Evolutionary conservation across 2,113 vertebrate species (phyloP).

Genomic region (Gymnocephalus cernua): DNA sequence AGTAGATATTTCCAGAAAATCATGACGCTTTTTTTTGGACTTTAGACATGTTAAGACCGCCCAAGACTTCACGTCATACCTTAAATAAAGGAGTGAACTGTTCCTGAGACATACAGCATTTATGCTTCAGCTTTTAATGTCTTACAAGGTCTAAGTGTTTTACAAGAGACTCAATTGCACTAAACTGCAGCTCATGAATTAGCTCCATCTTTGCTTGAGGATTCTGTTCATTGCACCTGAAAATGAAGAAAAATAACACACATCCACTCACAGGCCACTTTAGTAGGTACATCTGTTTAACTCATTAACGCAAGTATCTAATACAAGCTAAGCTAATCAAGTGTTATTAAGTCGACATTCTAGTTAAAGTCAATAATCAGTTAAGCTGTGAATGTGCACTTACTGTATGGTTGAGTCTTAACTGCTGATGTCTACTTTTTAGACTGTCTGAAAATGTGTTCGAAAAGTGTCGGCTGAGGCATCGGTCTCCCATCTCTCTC

Average conservation of each 20-base stretch:
- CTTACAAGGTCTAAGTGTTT: neutral
- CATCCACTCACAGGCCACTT: no score
- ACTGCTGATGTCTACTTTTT: slow-evolving; percentile 26
- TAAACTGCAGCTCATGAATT: neutral
- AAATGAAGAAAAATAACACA: slow-evolving; percentile 16
- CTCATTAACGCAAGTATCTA: no score
- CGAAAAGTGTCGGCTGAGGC: slow-evolving; percentile 21
- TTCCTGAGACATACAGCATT: neutral
- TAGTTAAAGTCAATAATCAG: slow-evolving; percentile 17
- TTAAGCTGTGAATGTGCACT: neutral
- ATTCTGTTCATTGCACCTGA: slow-evolving; percentile 24
- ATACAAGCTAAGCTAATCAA: no score
- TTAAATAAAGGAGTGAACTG: neutral
- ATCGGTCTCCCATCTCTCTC: slow-evolving; percentile 30
- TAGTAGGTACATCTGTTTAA: no score
- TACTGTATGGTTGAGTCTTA: neutral
- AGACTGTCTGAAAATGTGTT: slow-evolving; percentile 35
- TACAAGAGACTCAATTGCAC: neutral
- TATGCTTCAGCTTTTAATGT: neutral
- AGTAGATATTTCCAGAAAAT: neutral
- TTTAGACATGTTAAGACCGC: neutral
- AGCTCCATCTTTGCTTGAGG: neutral
- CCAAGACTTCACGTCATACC: neutral
- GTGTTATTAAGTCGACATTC: neutral
- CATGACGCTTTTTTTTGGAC: neutral